Base-by-base conservation (phyloP, 35 echinoderm and acorn worm species). In the Apostichopus parvimensis region DNA sequence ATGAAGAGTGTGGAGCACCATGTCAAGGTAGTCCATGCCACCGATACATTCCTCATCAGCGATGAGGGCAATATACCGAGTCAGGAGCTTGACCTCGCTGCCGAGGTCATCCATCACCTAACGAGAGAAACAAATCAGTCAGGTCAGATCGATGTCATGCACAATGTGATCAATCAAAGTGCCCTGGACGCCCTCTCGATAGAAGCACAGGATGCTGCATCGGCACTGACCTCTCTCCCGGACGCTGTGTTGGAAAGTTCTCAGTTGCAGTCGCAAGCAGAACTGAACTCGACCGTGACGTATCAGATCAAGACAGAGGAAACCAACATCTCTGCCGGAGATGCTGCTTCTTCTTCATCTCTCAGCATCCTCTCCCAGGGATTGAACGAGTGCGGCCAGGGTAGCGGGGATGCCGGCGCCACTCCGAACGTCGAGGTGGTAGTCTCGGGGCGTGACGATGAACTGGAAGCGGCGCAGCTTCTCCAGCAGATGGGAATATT, bases 401-500 rank as follows among this genome's bases (percentile, higher is more conserved):
- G 34, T 24, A 17, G 11, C 11, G 55, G 53, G 18, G 54, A 55
- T 85, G 82, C 14, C n/a, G 8, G 11, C 34, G 59, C 26, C 52
- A 5, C 60, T 9, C 11, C 21, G 5, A 73, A 73, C 6, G 34
- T 68, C 20, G 86, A 72, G 45, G 86, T 72, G 8, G 68, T 88
- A 11, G 86, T 73, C 15, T 73, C 86, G 34, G 86, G 68, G 8
- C 58, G 89, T 9, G 77, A 77, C 3, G 89, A 91, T 57, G 89
- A 91, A 59, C 26, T 91, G 11, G 89, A 91, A 91, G 89, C 89
- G 8, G 89, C 89, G 14, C 89, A 91, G 53, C 59, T 91, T 26
- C 61, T 91, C 15, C 89, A 91, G 55, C 89, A 91, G 73, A 91
- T 91, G 89, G 89, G 89, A 21, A 79, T 91, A 91, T 91, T 91